Evolutionary conservation across 1,140 invertebrate genomes (phyloP), one percentile per base, ranked within the genome.

Genomic region (Galleria mellonella): DNA sequence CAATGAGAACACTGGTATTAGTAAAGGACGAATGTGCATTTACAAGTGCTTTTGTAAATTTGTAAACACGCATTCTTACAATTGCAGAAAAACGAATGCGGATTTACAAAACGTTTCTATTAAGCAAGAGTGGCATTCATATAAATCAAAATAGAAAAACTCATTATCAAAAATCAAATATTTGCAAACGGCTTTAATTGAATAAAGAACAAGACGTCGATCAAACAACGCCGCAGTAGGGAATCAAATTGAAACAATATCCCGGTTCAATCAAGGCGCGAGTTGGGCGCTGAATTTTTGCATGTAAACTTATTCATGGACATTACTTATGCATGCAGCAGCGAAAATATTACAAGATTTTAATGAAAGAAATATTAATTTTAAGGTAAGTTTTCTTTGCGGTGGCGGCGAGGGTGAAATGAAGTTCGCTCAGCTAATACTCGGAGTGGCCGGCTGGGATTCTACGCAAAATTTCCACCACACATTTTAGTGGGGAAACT

Each of bases 331-430:
- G 84, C 86, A 87, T 87, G 78, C 86, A 87, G 84, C 83, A 83
- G 76, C 65, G 75, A 86, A 86, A 87, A 87, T 86, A 87, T 87
- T 87, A 87, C 86, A 87, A 83, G 83, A 76, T 86, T 86, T 86
- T 87, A 87, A 87, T 87, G 84, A 87, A 87, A 87, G 86, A 87
- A 87, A 87, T 87, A 86, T 86, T 87, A 87, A 86, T 86, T 87
- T 85, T 66, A 62, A 76, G 68, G 77, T 75, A 74, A 83, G 78
- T 81, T 82, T 76, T 81, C 77, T 79, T 76, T 75, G 77, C 64
- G 67, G 66, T 61, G 55, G 61, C 62, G 62, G 49, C 57, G 62
- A 52, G 52, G 62, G 61, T 62, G 61, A 64, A 76, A 79, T 82
- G 72, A 72, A 81, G 75, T 76, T 74, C 53, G 51, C 47, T 68